A percentile compares a stretch with the other conserved stretches of the same genome.
phyloP scores from a whole-genome alignment of 2,888 invertebrate species.

The Corythucha ciliata region DNA sequence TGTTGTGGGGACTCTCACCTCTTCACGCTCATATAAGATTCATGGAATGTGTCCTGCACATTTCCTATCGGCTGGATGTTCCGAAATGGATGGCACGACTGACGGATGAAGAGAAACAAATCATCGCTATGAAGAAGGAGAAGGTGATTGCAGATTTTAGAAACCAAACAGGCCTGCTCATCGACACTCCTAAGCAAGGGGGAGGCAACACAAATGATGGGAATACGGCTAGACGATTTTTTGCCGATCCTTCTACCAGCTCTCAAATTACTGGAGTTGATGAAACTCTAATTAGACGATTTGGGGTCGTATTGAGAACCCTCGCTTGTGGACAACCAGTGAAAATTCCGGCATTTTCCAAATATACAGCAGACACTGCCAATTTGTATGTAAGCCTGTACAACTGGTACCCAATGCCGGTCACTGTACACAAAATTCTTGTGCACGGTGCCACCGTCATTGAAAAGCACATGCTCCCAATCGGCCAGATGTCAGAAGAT shows the following conservation, averaged over 20 bases:
- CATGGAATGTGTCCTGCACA: conserved; percentile 21
- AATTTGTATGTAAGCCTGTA: not conserved
- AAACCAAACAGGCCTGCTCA: conserved; percentile 16
- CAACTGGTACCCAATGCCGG: not conserved
- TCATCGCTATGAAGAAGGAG: not conserved
- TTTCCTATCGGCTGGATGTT: conserved; percentile 15
- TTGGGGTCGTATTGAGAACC: not conserved
- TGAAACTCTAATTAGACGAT: not conserved
- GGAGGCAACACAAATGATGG: conserved; percentile 24
- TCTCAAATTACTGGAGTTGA: conserved; percentile 12
- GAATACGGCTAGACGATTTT: conserved; percentile 17
- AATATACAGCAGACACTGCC: not conserved
- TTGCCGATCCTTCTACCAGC: not conserved
- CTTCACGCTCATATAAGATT: conserved; percentile 21
- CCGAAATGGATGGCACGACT: conserved; percentile 14
- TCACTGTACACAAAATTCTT: not conserved
- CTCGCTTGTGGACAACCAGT: not conserved
- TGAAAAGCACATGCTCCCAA: not conserved
- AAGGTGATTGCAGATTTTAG: conserved; percentile 7
- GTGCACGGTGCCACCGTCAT: not conserved
- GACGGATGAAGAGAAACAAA: conserved; percentile 9
- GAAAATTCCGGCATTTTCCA: not conserved
- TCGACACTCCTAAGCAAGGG: conserved; percentile 21
- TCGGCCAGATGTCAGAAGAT: conserved; percentile 3
- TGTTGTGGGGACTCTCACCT: conserved; percentile 20